These are phyloP conservation scores for Chrysochloris asiatica DNA, from an alignment of 2,113 vertebrate genomes.

Conservation along the genomic window DNA sequence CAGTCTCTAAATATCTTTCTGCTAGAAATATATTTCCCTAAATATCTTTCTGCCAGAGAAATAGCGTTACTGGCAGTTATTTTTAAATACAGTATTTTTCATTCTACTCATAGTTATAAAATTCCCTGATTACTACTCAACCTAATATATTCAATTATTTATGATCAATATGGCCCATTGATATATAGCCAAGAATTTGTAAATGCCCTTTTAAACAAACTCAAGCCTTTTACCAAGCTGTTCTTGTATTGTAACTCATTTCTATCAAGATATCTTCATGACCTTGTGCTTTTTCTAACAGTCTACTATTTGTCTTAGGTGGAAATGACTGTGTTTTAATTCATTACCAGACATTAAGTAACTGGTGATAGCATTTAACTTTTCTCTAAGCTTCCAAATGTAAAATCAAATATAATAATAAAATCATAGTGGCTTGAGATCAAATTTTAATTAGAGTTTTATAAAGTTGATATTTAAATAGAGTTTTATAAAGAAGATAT, in stretches of 20 bases:
- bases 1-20: too few relatives aligned
- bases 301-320: conserved; percentile 37
- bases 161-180: neutral
- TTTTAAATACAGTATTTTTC: neutral
- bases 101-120: neutral
- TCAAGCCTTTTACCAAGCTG: neutral
- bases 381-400: conserved; percentile 48
- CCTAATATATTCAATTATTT: neutral
- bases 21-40: neutral
- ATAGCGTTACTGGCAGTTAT: neutral
- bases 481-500: too few relatives aligned
- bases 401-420: conserved; percentile 64
- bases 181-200: neutral
- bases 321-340: conserved; percentile 22
- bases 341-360: conserved; percentile 47
- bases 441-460: conserved; percentile 54
- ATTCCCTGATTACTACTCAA: neutral
- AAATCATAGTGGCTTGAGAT: conserved; percentile 54
- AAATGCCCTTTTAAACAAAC: neutral
- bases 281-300: neutral
- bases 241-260: neutral
- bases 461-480: conserved; percentile 54
- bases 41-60: neutral
- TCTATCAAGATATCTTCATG: neutral
- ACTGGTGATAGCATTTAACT: conserved; percentile 35